Evolutionary conservation across 2,797 vertebrate genomes (phyloP), one percentile per base, ranked within the genome.

Genomic region (Zalophus californianus): DNA sequence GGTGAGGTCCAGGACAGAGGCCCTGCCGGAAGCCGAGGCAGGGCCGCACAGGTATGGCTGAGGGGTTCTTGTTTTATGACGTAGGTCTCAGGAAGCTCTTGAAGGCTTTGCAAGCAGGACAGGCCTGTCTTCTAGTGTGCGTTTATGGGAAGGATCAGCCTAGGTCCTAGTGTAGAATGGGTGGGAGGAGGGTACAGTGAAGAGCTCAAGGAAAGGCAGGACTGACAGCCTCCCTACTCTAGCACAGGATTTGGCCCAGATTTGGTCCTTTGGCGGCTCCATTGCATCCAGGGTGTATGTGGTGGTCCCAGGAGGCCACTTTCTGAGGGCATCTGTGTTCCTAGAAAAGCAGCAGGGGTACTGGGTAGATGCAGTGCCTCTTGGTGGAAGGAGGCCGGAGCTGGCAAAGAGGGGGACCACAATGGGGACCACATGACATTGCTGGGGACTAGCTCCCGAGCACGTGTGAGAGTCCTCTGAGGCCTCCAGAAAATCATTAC

Each of bases 401-500:
- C 21, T 52, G n/a, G 87, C 16, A 41, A 78, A 56, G 66, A 56
- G 35, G 27, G 79, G 60, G 48, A n/a, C 29, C 62, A 7, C 58
- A 18, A 23, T 2, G 7, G 41, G 20, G 58, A 75, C 13, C 7
- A 18, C 27, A 29, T 10, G 8, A 23, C 4, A 4, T 66, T 21
- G 48, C 48, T 16, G 54, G n/a, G 44, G 23, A 78, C 56, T 20
- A 41, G 21, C 11, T 91, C 32, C 58, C 23, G 58, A 94, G 52
- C 12, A 38, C 6, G 1, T 3, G 14, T n/a, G 52, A 58, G 5
- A 62, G 13, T 58, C 7, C 7, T 27, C 5, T 0, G 12, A 83
- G 5, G 41, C 38, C 58, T 86, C 88, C 54, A 94, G 80, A 95
- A 94, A 84, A n/a, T 29, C 7, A 3, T 35, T n/a, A 66, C 29